Evolutionary conservation across 2,113 vertebrate species (phyloP).

Genomic region (Scomber colias): DNA sequence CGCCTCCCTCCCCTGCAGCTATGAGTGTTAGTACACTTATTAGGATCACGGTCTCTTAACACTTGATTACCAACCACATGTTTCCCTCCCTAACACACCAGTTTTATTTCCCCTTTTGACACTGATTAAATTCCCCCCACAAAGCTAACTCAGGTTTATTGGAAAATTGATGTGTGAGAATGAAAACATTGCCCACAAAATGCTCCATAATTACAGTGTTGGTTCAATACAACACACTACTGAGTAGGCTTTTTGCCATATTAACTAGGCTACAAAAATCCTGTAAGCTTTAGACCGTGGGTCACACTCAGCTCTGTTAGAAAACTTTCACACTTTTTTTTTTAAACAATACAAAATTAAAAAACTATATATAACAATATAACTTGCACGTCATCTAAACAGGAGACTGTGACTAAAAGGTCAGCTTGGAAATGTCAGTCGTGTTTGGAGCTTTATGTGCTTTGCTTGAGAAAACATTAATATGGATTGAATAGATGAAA

Average conservation of each 20-base stretch:
- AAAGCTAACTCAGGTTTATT: constrained; percentile 69
- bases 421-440: constrained; percentile 11
- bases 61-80: constrained; percentile 46
- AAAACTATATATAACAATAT: no score
- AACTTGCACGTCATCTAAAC: neutral
- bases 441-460: neutral
- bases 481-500: neutral
- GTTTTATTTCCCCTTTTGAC: constrained; percentile 54
- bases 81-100: constrained; percentile 24
- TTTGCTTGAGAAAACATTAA: constrained; percentile 12
- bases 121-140: constrained; percentile 64
- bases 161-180: constrained; percentile 73
- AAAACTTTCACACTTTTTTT: neutral
- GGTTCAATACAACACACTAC: constrained; percentile 44
- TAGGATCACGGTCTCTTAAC: constrained; percentile 18
- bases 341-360: no score
- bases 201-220: constrained; percentile 64
- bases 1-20: neutral
- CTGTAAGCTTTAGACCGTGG: neutral
- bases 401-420: neutral
- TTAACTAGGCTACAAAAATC: constrained; percentile 21
- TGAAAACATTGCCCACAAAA: constrained; percentile 66
- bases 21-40: neutral
- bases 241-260: constrained; percentile 30
- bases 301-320: neutral